Base-by-base conservation (phyloP, 2,888 invertebrate genomes). In the Enchytraeus crypticus region DNA sequence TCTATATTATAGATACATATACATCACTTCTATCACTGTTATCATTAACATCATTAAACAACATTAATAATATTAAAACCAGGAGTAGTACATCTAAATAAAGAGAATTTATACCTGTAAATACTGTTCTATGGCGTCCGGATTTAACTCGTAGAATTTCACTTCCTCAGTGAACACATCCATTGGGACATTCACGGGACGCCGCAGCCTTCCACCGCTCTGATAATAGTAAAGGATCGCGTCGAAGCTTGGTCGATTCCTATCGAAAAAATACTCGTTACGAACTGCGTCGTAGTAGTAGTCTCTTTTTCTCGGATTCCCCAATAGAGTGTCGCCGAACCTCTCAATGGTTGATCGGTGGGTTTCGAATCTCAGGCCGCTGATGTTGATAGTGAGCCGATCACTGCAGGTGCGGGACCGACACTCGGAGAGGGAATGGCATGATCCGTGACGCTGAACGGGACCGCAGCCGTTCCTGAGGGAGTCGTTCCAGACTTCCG, bases 81-180 rank as follows among this genome's bases (percentile, higher is more conserved):
- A n/a, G n/a, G n/a, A n/a, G n/a, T n/a, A n/a, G n/a, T n/a, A n/a
- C n/a, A n/a, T n/a, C n/a, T n/a, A n/a, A n/a, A n/a, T n/a, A n/a
- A n/a, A n/a, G n/a, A n/a, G n/a, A n/a, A n/a, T n/a, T n/a, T n/a
- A n/a, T 47, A 61, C 61, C 43, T 51, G 49, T 26, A 57, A 43
- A 69, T 77, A 80, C 66, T 78, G 78, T 67, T 77, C 78, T 63
- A 79, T 77, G 56, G 77, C 96, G 83, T 90, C 86, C 83, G 96
- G 95, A 79, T 96, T 96, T 80, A 97, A 87, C 83, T 97, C 96
- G 84, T 96, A 97, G 84, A 97, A 97, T 66, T 95, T 96, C 83
- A 97, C 95, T 85, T 97, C 97, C 83, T 97, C 97, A 74, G 93
- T 92, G 84, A 97, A 97, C 77, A 97, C 96, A 85, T 97, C 96